phyloP scores from a whole-genome alignment of 2,797 vertebrate genomes.

The Setipinna tenuifilis region DNA sequence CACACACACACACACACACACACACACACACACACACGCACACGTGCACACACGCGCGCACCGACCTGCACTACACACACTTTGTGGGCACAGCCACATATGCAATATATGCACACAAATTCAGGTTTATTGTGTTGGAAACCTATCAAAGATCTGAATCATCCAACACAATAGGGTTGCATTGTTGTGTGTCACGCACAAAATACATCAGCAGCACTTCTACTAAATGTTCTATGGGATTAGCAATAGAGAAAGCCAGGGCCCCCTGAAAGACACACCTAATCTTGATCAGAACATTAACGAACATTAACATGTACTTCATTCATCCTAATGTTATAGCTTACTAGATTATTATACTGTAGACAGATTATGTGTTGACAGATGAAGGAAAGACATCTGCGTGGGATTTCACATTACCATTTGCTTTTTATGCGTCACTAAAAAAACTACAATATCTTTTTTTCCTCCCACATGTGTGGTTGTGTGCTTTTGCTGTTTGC shows the following conservation, averaged over 20 bases:
- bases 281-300: background rate
- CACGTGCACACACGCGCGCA: background rate
- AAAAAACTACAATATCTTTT: background rate
- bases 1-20: background rate
- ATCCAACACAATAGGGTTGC: background rate
- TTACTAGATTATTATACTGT: background rate
- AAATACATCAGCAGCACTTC: background rate
- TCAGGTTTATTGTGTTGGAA: background rate
- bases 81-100: background rate
- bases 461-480: background rate
- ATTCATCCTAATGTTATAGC: background rate
- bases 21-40: background rate
- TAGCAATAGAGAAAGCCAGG: background rate
- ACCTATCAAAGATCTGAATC: background rate
- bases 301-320: background rate
- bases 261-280: background rate
- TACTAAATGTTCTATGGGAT: background rate
- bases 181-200: background rate
- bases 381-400: background rate
- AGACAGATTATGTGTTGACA: background rate
- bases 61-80: background rate
- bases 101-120: background rate
- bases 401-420: background rate
- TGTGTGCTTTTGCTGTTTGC: slow-evolving; percentile 8
- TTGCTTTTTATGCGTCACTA: background rate